Evolutionary conservation across 2,888 invertebrate species (phyloP).

Genomic region (Pseudococcus jackbeardsleyi): DNA sequence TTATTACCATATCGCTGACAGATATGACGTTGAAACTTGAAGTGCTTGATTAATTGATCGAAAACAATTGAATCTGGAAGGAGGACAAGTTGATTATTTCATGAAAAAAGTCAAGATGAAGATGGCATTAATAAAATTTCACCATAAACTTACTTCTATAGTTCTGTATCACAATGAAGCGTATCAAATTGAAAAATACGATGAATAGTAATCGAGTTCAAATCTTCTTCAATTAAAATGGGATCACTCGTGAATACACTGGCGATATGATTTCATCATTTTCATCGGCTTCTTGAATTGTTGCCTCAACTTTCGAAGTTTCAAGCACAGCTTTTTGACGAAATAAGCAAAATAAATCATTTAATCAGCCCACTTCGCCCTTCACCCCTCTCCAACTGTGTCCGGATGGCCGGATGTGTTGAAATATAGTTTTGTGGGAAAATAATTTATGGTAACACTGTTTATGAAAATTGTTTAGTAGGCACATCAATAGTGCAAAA

Average conservation of each 20-base stretch:
- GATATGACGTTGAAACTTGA: background rate
- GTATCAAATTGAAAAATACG: too few relatives aligned
- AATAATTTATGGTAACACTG: background rate
- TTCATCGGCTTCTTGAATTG: background rate
- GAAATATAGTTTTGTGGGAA: background rate
- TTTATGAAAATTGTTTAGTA: background rate
- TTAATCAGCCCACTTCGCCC: background rate
- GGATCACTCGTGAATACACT: too few relatives aligned
- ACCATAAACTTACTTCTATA: background rate
- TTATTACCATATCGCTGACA: background rate
- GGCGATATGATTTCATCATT: background rate
- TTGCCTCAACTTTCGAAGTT: background rate
- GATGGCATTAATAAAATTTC: background rate
- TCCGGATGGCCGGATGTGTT: background rate
- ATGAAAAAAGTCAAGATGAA: background rate
- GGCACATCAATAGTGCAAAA: background rate
- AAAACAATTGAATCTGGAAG: background rate
- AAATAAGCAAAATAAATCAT: background rate
- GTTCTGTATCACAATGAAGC: too few relatives aligned
- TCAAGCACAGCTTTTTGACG: background rate
- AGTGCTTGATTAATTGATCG: background rate
- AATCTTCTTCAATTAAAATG: too few relatives aligned
- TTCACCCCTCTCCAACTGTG: background rate
- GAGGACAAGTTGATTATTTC: background rate
- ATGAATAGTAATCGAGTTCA: too few relatives aligned